These are phyloP conservation scores for Oenanthe oenanthe DNA, from an alignment of 2,113 vertebrate species.

Conservation along the genomic window DNA sequence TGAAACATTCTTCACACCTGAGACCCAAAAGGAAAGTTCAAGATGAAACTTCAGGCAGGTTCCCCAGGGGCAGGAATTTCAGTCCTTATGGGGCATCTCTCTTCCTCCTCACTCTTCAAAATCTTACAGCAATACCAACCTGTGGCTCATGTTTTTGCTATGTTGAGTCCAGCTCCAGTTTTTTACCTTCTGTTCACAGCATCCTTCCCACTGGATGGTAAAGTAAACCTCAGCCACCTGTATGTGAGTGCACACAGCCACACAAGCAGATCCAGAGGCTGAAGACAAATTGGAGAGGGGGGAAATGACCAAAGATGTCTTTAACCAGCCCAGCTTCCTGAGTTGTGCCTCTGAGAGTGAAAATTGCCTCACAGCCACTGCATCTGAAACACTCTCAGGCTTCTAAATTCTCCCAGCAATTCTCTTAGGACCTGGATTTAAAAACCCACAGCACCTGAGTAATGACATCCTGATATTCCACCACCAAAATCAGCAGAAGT, in stretches of 20 bases:
- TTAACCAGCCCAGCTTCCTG: not conserved
- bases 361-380: not conserved
- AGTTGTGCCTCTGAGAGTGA: not conserved
- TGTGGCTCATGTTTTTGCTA: not conserved
- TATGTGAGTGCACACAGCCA: not conserved
- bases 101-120: not conserved
- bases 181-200: not conserved
- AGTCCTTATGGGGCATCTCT: not conserved
- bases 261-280: not conserved
- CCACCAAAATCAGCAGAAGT: not conserved
- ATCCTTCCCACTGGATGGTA: not conserved
- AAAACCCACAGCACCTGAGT: not conserved
- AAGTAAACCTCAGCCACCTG: not conserved
- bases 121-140: not conserved
- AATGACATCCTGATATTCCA: not conserved
- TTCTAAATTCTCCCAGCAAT: not conserved
- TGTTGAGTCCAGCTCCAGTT: not conserved
- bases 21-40: not conserved
- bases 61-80: not conserved
- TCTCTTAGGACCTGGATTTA: not conserved
- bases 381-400: not conserved
- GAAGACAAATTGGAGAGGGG: not conserved
- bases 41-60: not conserved
- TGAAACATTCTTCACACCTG: not conserved
- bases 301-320: fast-evolving